Evolutionary conservation across 2,888 invertebrate genomes (phyloP), one percentile per base, ranked within the genome.

Genomic region (Parnassius apollo): DNA sequence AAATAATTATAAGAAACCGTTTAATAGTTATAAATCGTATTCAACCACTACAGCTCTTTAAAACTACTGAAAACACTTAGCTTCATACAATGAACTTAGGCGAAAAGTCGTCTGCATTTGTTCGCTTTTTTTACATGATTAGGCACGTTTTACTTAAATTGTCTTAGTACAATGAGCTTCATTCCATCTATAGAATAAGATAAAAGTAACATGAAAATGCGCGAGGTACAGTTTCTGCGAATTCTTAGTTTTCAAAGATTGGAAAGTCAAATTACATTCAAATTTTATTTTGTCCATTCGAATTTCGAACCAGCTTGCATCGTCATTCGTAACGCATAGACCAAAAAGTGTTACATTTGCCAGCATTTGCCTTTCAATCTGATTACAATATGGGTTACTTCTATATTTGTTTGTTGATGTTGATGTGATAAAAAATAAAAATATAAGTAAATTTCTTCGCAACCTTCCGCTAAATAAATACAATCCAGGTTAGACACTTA

Each of bases 1-100:
- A 54, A 18, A 50, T 58, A 55, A 45, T 54, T 62, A 54, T 55
- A 54, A 62, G 58, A 54, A 58, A 55, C 42, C 50, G 22, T 58
- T 62, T 54, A 51, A 50, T 55, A 59, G 55, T 51, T 45, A 56
- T 51, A 55, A 62, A 59, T 50, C 18, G 35, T 59, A 55, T 35
- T 48, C 25, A 55, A 59, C 58, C 50, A 49, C 54, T 56, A 55
- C 10, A 58, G 54, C 56, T 59, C 48, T 62, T 45, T 46, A 55
- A 12, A 59, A 46, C 49, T 49, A 46, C 18, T 54, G 44, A 35
- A 52, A 42, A 13, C 46, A 13, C 25, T 57, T 9, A 42, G 35
- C 42, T 59, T 58, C 44, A 46, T 45, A 56, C 13, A 56, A 52
- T 25, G 22, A 42, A 9, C 46, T 22, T 2, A 18, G 4, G 13